phyloP scores from a whole-genome alignment of 2,797 vertebrate genomes.

The Alca torda region DNA sequence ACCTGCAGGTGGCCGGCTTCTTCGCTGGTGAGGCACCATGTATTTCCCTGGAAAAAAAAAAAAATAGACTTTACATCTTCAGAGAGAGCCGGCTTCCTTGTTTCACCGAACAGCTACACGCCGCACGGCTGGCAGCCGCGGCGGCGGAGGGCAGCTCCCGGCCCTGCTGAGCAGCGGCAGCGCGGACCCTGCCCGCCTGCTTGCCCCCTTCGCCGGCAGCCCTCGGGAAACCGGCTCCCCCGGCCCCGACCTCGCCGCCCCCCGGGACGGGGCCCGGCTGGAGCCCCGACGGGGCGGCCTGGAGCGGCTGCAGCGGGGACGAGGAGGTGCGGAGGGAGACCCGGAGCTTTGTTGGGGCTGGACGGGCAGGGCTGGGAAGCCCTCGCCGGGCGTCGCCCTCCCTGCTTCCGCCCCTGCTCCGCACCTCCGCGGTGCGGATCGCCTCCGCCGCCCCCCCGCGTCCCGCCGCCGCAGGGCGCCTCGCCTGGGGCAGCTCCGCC shows the following conservation, averaged over 20 bases:
- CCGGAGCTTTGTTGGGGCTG: neutral
- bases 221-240: neutral
- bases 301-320: neutral
- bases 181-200: neutral
- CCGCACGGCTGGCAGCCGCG: neutral
- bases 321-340: neutral
- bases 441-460: neutral
- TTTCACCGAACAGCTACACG: neutral
- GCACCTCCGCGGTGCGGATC: neutral
- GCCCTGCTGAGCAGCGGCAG: neutral
- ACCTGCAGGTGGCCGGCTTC: conserved; percentile 71
- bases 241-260: too few species aligned
- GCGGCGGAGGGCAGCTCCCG: neutral
- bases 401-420: neutral
- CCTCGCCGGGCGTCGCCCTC: neutral
- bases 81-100: neutral
- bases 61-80: neutral
- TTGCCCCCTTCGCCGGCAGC: neutral
- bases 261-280: neutral
- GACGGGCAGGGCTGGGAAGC: neutral
- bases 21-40: conserved; percentile 58
- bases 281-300: neutral
- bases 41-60: conserved; percentile 7
- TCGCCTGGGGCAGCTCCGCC: neutral
- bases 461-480: neutral